Conservation (phyloP, 2,113 vertebrate species). For the Mormoops blainvillei region DNA sequence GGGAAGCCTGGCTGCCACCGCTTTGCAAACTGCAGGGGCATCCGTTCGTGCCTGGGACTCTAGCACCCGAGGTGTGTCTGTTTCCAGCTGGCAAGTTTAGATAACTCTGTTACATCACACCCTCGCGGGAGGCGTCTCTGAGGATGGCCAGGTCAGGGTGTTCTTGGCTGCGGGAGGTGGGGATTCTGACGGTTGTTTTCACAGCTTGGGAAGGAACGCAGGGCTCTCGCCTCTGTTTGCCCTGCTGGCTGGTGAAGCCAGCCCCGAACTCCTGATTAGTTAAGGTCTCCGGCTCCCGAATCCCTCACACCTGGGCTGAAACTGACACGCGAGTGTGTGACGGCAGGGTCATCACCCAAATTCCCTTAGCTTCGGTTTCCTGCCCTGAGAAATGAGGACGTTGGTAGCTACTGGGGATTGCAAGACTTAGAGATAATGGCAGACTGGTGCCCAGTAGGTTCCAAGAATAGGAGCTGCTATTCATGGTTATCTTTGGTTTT, state of each 20-base stretch:
- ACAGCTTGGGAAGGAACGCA: background rate
- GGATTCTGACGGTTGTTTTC: slow-evolving; percentile 13
- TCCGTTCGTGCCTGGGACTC: background rate
- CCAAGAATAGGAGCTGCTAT: background rate
- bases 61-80: rapidly evolving
- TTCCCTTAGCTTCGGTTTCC: background rate
- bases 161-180: background rate
- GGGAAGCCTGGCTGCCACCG: background rate
- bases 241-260: background rate
- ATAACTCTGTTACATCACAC: background rate
- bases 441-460: background rate
- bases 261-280: background rate
- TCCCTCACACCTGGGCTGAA: background rate
- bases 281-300: background rate
- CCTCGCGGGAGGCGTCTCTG: background rate
- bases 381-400: rapidly evolving
- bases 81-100: background rate
- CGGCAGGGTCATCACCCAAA: background rate
- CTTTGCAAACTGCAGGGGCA: rapidly evolving
- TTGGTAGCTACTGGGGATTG: rapidly evolving
- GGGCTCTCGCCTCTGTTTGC: background rate
- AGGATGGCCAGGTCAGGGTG: background rate
- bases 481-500: background rate
- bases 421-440: background rate
- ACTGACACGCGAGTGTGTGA: background rate